Percentiles rank a stretch among this genome's conserved stretches.
These are phyloP conservation scores for Saccostrea echinata DNA, from an alignment of 1,140 invertebrate species.

Conservation along the genomic window DNA sequence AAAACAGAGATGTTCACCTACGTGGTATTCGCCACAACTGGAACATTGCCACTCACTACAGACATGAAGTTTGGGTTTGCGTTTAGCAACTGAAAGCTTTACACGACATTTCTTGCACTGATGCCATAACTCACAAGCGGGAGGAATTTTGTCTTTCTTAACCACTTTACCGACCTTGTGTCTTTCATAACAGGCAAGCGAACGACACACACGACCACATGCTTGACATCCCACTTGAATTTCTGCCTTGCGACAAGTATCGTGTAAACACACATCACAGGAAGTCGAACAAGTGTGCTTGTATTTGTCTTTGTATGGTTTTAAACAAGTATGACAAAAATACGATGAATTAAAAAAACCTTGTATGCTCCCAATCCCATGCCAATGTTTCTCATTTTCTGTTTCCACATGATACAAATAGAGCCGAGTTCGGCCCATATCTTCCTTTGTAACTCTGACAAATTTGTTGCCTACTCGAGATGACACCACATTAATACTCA, in stretches of 20 bases:
- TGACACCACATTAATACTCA: constrained; percentile 40
- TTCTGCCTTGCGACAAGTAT: background rate
- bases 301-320: constrained; percentile 37
- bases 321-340: background rate
- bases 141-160: background rate
- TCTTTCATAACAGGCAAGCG: background rate
- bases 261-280: constrained; percentile 35
- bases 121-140: constrained; percentile 37
- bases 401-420: constrained; percentile 46
- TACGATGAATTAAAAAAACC: constrained; percentile 30
- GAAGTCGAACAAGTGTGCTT: constrained; percentile 9
- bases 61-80: constrained; percentile 21
- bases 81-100: constrained; percentile 26
- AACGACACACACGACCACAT: background rate
- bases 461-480: constrained; percentile 46
- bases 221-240: constrained; percentile 37
- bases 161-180: background rate
- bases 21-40: constrained; percentile 32
- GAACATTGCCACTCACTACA: constrained; percentile 45
- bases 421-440: background rate
- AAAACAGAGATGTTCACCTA: constrained; percentile 46
- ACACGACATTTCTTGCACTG: constrained; percentile 37
- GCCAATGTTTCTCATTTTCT: constrained; percentile 40
- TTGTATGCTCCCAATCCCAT: constrained; percentile 39
- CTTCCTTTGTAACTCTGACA: constrained; percentile 13